Evolutionary conservation across 2,797 vertebrate species (phyloP).

Genomic region (Etheostoma perlongum): DNA sequence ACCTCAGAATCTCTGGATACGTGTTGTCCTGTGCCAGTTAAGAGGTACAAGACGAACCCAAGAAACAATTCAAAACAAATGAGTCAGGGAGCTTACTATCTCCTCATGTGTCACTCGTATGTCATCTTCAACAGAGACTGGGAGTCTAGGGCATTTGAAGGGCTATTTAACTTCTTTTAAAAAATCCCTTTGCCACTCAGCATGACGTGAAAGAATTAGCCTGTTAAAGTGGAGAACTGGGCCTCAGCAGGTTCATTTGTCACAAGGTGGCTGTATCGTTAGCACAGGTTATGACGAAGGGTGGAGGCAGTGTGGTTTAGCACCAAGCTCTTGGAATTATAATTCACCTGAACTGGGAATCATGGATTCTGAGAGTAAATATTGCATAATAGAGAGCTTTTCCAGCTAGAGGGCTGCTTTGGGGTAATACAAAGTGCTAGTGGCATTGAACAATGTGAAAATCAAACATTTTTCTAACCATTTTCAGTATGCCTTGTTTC

Average conservation of each 20-base stretch:
- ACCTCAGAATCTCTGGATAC: constrained; percentile 97
- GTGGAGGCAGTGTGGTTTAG: constrained; percentile 35
- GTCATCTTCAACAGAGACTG: constrained; percentile 65
- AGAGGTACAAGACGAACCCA: constrained; percentile 31
- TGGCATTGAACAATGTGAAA: constrained; percentile 36
- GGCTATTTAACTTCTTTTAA: constrained; percentile 78
- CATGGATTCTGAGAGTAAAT: constrained; percentile 45
- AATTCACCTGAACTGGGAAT: constrained; percentile 48
- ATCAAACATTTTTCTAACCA: constrained; percentile 37
- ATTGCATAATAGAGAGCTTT: constrained; percentile 48
- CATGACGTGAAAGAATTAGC: constrained; percentile 71
- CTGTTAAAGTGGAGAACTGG: constrained; percentile 62
- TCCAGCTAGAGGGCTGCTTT: constrained; percentile 47
- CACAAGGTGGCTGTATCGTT: constrained; percentile 53
- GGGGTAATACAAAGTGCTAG: constrained; percentile 45
- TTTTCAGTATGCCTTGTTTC: constrained; percentile 23
- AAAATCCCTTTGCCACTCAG: constrained; percentile 66
- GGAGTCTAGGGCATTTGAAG: constrained; percentile 64
- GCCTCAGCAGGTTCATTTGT: constrained; percentile 69
- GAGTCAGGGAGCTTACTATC: constrained; percentile 67
- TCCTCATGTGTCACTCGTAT: constrained; percentile 64
- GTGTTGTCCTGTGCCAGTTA: constrained; percentile 90
- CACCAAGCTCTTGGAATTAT: constrained; percentile 38
- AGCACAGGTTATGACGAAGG: constrained; percentile 48
- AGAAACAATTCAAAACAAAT: constrained; percentile 66